These are phyloP conservation scores for Drosophila aff. DNA, from an alignment of 1,140 invertebrate genomes.

Conservation along the genomic window DNA sequence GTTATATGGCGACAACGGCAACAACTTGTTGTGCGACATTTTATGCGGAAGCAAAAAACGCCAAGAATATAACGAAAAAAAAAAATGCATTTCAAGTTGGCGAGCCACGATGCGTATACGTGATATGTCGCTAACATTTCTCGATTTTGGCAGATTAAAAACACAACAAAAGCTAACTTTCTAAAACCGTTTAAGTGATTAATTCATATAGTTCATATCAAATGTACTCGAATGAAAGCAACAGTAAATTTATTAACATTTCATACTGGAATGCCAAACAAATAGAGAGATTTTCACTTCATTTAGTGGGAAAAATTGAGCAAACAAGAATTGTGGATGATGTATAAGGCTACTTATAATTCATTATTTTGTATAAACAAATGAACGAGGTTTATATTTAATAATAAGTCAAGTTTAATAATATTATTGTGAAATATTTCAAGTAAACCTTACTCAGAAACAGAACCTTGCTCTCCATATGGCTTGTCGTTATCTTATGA, in stretches of 20 bases:
- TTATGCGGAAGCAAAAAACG: conserved; percentile 66
- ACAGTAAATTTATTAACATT: neutral
- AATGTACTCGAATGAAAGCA: neutral
- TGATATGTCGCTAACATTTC: conserved; percentile 57
- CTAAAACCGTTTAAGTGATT: conserved; percentile 1
- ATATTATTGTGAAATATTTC: neutral
- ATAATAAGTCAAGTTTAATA: neutral
- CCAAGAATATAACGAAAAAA: conserved; percentile 26
- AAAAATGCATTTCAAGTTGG: conserved; percentile 25
- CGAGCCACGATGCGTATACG: conserved; percentile 66
- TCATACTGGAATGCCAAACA: neutral
- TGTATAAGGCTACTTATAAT: neutral
- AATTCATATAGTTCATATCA: neutral
- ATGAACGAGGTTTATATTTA: neutral
- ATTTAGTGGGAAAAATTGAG: neutral
- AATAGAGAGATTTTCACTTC: neutral
- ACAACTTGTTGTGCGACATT: conserved; percentile 71
- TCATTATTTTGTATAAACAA: neutral
- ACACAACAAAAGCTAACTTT: conserved; percentile 1
- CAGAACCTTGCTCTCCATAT: neutral
- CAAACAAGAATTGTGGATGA: neutral
- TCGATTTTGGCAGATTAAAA: conserved; percentile 7
- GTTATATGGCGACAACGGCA: conserved; percentile 35
- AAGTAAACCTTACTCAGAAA: neutral
- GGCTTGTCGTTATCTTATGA: conserved; percentile 13